Conservation (phyloP, 2,113 vertebrate genomes). For the Speoplatyrhinus poulsoni region DNA sequence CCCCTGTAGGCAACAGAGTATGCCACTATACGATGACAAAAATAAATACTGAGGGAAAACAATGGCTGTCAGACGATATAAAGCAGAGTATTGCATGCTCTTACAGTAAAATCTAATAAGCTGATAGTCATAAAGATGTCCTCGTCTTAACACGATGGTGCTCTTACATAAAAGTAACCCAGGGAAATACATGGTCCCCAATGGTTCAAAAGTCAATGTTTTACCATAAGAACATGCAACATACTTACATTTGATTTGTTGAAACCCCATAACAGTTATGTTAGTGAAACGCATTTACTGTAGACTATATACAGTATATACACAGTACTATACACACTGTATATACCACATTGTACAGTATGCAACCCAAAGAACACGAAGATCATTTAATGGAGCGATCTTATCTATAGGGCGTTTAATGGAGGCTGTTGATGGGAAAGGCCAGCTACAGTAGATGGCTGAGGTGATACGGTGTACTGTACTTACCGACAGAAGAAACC, state of each 20-base stretch:
- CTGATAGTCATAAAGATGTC: neutral
- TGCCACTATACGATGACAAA: neutral
- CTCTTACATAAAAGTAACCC: no score
- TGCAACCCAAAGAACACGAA: neutral
- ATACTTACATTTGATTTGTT: no score
- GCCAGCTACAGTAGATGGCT: conserved; percentile 17
- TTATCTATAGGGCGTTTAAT: conserved; percentile 3
- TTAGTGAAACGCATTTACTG: no score
- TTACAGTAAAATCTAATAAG: conserved; percentile 1
- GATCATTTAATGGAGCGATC: no score
- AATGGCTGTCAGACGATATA: neutral
- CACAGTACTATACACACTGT: neutral
- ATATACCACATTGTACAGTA: neutral
- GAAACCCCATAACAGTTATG: no score
- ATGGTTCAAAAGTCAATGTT: no score
- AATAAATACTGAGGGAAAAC: neutral
- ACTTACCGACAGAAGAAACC: conserved; percentile 92
- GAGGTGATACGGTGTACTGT: neutral
- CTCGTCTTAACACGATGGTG: no score
- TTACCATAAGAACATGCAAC: no score
- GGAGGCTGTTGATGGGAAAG: conserved; percentile 37
- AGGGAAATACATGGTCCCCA: no score
- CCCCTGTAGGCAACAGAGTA: conserved; percentile 26
- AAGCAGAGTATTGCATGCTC: neutral
- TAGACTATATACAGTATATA: neutral